A percentile compares a stretch with the other conserved stretches of the same genome.
Evolutionary conservation across 2,888 invertebrate species (phyloP).

Genomic region (Dysmachus trigonus): DNA sequence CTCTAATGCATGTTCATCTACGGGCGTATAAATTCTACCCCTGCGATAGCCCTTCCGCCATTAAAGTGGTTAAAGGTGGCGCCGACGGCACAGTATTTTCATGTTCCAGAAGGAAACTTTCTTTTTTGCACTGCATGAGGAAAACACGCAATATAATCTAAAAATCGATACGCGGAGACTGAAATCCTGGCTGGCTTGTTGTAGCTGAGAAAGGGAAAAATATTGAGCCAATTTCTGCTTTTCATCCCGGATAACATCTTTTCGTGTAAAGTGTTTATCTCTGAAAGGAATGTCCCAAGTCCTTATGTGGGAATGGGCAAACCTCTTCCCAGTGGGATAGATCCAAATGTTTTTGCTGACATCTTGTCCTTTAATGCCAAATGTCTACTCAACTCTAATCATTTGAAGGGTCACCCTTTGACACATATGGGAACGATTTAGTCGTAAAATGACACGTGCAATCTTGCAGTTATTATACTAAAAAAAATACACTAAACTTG

Average conservation of each 20-base stretch:
- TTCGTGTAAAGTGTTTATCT: neutral
- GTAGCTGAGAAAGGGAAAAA: neutral
- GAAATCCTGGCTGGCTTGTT: conserved; percentile 2
- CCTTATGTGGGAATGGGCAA: neutral
- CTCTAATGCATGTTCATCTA: neutral
- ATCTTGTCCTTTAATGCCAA: neutral
- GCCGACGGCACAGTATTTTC: neutral
- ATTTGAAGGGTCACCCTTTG: neutral
- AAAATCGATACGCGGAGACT: conserved; percentile 1
- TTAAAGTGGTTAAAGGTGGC: neutral
- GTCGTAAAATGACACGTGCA: neutral
- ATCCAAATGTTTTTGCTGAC: neutral
- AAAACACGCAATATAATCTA: conserved; percentile 9
- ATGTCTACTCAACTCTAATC: neutral
- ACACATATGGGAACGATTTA: neutral
- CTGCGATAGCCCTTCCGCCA: neutral
- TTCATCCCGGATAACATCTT: neutral
- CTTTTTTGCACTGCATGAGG: neutral
- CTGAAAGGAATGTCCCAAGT: neutral
- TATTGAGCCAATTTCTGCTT: neutral
- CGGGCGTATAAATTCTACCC: neutral
- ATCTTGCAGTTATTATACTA: neutral
- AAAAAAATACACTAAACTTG: neutral
- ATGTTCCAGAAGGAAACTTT: neutral
- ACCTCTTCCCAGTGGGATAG: neutral